These are phyloP conservation scores for Gallinago paraguaiae DNA, from an alignment of 2,113 vertebrate genomes.

Conservation along the genomic window DNA sequence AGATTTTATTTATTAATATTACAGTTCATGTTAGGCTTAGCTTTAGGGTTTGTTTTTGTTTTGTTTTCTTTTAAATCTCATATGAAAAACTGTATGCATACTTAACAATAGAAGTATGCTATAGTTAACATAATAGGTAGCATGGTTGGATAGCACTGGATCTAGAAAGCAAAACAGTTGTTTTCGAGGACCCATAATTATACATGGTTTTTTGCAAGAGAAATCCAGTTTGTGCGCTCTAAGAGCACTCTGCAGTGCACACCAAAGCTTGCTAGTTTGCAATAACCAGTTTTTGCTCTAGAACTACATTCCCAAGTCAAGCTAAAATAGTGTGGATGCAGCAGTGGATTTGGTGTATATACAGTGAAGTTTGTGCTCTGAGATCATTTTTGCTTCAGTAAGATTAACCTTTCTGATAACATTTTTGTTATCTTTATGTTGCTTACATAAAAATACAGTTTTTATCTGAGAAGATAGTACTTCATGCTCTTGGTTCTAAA, in stretches of 20 bases:
- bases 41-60: background rate
- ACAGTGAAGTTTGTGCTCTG: background rate
- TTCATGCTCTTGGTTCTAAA: background rate
- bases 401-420: background rate
- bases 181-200: background rate
- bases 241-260: background rate
- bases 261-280: background rate
- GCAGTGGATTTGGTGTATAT: background rate
- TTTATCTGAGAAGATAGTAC: background rate
- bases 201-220: background rate
- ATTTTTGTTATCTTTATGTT: background rate
- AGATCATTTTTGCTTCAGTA: background rate
- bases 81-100: background rate
- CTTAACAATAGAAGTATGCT: background rate
- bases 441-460: conserved; percentile 6
- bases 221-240: background rate
- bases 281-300: background rate
- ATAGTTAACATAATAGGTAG: background rate
- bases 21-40: background rate
- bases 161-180: background rate
- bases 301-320: background rate
- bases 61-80: background rate
- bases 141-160: background rate
- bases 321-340: background rate
- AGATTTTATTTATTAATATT: background rate